Percentiles rank a stretch among this genome's conserved stretches.
Evolutionary conservation across 2,797 vertebrate species (phyloP).

Genomic region (Streptopelia turtur): DNA sequence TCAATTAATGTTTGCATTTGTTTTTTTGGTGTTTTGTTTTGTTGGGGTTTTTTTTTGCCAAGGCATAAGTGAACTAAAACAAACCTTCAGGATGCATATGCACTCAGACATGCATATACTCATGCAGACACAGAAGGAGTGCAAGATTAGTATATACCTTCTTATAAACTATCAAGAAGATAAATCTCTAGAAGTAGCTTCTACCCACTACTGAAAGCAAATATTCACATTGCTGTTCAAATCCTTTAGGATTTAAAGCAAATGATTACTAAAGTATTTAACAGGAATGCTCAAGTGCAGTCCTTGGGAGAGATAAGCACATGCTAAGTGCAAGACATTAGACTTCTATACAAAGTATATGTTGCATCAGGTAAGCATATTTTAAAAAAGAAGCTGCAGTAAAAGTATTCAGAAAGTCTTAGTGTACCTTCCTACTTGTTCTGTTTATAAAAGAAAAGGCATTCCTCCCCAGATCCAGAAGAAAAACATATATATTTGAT

Average conservation of each 20-base stretch:
- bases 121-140: background rate
- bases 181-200: background rate
- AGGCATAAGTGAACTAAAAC: background rate
- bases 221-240: background rate
- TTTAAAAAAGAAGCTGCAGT: background rate
- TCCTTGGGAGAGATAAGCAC: background rate
- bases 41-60: background rate
- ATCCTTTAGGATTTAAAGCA: background rate
- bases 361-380: background rate
- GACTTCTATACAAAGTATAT: background rate
- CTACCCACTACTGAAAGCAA: background rate
- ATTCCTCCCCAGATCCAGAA: background rate
- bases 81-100: background rate
- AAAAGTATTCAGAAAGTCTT: background rate
- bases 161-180: background rate
- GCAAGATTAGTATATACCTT: background rate
- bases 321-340: background rate
- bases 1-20: background rate
- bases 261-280: background rate
- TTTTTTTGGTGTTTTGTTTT: too few relatives aligned
- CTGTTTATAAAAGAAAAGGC: background rate
- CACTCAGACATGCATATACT: background rate
- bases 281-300: background rate
- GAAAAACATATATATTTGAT: background rate
- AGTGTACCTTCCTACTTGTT: background rate